These are phyloP conservation scores for Esperia sulphurella DNA, from an alignment of 2,888 invertebrate genomes.

Conservation along the genomic window DNA sequence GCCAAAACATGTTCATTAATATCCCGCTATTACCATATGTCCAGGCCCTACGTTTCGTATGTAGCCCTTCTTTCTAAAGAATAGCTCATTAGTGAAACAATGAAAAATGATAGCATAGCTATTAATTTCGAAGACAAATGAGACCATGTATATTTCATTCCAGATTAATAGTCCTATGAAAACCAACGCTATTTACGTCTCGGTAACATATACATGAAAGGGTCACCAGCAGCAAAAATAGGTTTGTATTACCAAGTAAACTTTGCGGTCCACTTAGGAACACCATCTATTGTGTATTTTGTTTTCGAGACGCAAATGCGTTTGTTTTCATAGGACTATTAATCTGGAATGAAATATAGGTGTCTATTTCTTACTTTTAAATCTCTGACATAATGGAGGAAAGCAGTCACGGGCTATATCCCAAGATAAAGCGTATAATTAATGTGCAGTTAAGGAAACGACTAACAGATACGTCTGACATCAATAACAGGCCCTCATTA, in stretches of 20 bases:
- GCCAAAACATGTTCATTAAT: no score
- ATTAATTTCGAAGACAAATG: constrained; percentile 5
- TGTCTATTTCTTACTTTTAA: not conserved
- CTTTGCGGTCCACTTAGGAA: no score
- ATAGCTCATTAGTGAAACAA: not conserved
- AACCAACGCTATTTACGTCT: no score
- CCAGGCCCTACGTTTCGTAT: not conserved
- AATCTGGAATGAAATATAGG: no score
- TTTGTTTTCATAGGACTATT: no score
- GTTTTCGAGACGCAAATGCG: no score
- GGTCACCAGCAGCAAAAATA: no score
- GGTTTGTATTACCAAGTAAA: no score
- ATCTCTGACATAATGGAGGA: not conserved
- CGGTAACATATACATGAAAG: no score
- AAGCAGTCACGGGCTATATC: constrained; percentile 11
- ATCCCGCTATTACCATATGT: no score
- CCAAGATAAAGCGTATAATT: constrained; percentile 30
- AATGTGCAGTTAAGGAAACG: constrained; percentile 25
- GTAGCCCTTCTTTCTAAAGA: not conserved
- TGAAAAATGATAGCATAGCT: not conserved
- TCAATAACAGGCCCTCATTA: constrained; percentile 28
- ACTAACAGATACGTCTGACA: constrained; percentile 15
- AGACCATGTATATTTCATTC: not conserved
- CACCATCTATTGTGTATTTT: no score
- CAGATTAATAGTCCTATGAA: no score